Evolutionary conservation across 2,113 vertebrate genomes (phyloP), one percentile per base, ranked within the genome.

Genomic region (Lepus timidus): DNA sequence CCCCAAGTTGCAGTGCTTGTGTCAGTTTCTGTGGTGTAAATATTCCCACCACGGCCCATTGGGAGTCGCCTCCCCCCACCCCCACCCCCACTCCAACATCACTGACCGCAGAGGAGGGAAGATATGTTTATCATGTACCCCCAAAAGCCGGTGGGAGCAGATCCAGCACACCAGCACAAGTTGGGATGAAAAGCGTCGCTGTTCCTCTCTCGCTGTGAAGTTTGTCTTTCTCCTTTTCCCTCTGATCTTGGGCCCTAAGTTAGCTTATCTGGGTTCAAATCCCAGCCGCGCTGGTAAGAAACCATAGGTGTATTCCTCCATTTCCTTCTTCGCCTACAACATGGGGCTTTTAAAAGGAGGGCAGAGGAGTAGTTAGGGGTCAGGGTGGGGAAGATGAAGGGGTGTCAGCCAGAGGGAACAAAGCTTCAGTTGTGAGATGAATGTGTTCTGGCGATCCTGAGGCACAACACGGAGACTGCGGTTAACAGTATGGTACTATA

Each of bases 281-380:
- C 49, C 10, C 25, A 70, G 51, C 2, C 83, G 58, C 33, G 29
- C 20, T 82, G 17, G 36, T 71, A 4, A 51, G 76, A 61, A 75
- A 55, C 3, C 25, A 14, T 33, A 29, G 8, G 27, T 12, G 6
- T 20, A 39, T 89, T 74, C 64, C 75, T 74, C 58, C 14, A 1
- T 49, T 39, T 90, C 49, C 62, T 49, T 74, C 31, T 44, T 89
- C 19, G 6, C 79, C 39, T 78, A 85, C 79, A 51, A 61, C 80
- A 9, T 70, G n/a, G 83, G 51, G 70, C 62, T 76, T 91, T 49
- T 73, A 7, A 73, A 81, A 79, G 58, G 12, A 87, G 52, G 71
- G 55, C n/a, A 85, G 23, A 70, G 31, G 6, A 25, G 20, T 13
- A 9, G 58, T 62, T 78, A 27, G 39, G 23, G 27, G 20, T 23